Base-by-base conservation (phyloP, 2,888 invertebrate species). In the Aphodius sticticus region DNA sequence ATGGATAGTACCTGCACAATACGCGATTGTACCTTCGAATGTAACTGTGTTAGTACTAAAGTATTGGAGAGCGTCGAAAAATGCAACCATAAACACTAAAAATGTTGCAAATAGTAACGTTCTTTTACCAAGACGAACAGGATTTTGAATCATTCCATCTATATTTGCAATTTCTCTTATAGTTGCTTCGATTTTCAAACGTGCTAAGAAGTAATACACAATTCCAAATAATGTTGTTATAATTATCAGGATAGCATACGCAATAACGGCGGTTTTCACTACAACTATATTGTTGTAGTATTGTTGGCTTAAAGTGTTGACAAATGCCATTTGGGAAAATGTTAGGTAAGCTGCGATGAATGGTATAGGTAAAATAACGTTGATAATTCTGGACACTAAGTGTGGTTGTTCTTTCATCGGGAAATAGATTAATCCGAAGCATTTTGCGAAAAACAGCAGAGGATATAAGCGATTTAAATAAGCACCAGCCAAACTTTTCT, bases 141-240 rank as follows among this genome's bases (percentile, higher is more conserved):
- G 16, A 6, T 14, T 15, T 71, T 14, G 14, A 71, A 16, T 26
- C 0, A 35, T 71, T 71, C 71, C 71, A 6, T 16, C 16, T 14
- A 71, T 71, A 26, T 71, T 71, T 16, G 26, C 71, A 16, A 71
- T 16, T 7, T 71, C 35, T 26, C 71, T 26, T 0, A 71, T 14
- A 16, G 35, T 71, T 16, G 14, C 35, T 14, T 35, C 26, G 4
- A 71, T 7, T 71, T 71, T 14, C 16, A 26, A 26, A 9, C 71
- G n/a, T 15, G 12, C 35, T 71, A 71, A 26, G 35, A 71, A 71
- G n/a, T 71, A 71, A 14, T 71, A 71, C 7, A 71, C 12, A 14
- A 35, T 71, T 6, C 9, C 16, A 15, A 15, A 15, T 12, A 71
- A 26, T 35, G 15, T 7, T 26, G 16, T 26, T 15, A 6, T 15